Conservation (phyloP, 2,888 invertebrate genomes). For the Drosophila nr. perissopoda region DNA sequence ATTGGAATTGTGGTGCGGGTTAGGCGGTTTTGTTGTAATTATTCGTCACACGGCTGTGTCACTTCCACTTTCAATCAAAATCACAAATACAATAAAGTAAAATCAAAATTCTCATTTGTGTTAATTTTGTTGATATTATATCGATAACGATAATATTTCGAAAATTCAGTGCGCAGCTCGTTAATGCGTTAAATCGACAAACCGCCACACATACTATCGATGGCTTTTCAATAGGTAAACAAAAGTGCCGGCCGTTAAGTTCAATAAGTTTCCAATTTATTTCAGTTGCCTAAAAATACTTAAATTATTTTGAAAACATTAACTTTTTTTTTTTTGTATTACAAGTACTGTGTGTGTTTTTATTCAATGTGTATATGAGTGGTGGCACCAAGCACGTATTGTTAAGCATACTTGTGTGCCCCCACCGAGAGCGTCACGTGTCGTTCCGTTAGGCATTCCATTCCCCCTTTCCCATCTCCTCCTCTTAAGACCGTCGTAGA, state of each 20-base stretch:
- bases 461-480: background rate
- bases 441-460: slow-evolving; percentile 5
- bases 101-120: slow-evolving; percentile 48
- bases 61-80: slow-evolving; percentile 56
- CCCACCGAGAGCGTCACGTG: slow-evolving; percentile 8
- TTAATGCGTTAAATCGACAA: slow-evolving; percentile 12
- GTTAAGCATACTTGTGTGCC: slow-evolving; percentile 3
- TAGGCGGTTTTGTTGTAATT: slow-evolving; percentile 28
- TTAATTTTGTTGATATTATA: slow-evolving; percentile 53
- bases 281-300: slow-evolving; percentile 33
- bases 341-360: background rate
- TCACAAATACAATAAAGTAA: slow-evolving; percentile 55
- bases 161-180: background rate
- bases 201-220: slow-evolving; percentile 27
- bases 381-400: slow-evolving; percentile 15
- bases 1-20: slow-evolving; percentile 35
- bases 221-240: background rate
- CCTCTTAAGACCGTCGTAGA: slow-evolving; percentile 2
- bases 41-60: slow-evolving; percentile 29
- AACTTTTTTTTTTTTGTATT: slow-evolving; percentile 38
- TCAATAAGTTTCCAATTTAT: slow-evolving; percentile 26
- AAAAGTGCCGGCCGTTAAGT: background rate
- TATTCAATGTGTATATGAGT: slow-evolving; percentile 11
- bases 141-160: slow-evolving; percentile 22
- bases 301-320: slow-evolving; percentile 34